A percentile compares a stretch with the other conserved stretches of the same genome.
phyloP scores from a whole-genome alignment of 2,797 vertebrate genomes.

The Sebastes cheni region DNA sequence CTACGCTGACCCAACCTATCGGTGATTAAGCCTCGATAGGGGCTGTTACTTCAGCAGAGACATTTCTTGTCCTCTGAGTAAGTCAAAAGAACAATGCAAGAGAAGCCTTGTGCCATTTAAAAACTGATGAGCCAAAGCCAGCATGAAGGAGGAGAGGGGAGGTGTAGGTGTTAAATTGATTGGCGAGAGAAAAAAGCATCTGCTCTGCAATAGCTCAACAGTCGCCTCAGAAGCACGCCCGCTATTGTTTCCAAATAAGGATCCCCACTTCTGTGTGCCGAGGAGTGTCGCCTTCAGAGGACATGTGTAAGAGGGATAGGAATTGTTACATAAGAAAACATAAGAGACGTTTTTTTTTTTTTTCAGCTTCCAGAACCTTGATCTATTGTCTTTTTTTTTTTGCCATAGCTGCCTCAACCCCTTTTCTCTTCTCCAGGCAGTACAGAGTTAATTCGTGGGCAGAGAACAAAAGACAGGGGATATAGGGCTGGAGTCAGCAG shows the following conservation, averaged over 20 bases:
- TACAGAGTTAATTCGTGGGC: conserved; percentile 68
- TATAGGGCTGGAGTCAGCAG: conserved; percentile 59
- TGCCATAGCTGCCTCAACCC: conserved; percentile 36
- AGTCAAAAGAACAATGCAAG: conserved; percentile 72
- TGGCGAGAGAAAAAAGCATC: conserved; percentile 78
- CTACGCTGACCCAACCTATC: conserved; percentile 55
- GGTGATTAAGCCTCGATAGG: conserved; percentile 57
- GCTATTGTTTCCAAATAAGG: conserved; percentile 79
- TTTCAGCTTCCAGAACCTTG: conserved; percentile 65
- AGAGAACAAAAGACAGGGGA: conserved; percentile 62
- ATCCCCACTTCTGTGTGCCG: conserved; percentile 70
- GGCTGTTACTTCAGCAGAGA: conserved; percentile 56
- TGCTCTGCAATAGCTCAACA: conserved; percentile 74
- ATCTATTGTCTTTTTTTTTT: conserved; percentile 58
- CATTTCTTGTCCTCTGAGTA: conserved; percentile 61
- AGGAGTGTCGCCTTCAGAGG: conserved; percentile 68
- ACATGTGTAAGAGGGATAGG: conserved; percentile 67
- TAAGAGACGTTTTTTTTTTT: conserved; percentile 54
- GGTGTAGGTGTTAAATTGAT: conserved; percentile 80
- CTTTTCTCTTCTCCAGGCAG: conserved; percentile 62
- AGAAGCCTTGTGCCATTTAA: conserved; percentile 70
- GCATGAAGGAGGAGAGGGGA: conserved; percentile 66
- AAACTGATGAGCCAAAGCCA: conserved; percentile 71
- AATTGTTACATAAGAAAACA: conserved; percentile 75
- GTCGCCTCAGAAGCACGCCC: conserved; percentile 71